Evolutionary conservation across 1,140 invertebrate species (phyloP).

Genomic region (Pollicipes pollicipes): DNA sequence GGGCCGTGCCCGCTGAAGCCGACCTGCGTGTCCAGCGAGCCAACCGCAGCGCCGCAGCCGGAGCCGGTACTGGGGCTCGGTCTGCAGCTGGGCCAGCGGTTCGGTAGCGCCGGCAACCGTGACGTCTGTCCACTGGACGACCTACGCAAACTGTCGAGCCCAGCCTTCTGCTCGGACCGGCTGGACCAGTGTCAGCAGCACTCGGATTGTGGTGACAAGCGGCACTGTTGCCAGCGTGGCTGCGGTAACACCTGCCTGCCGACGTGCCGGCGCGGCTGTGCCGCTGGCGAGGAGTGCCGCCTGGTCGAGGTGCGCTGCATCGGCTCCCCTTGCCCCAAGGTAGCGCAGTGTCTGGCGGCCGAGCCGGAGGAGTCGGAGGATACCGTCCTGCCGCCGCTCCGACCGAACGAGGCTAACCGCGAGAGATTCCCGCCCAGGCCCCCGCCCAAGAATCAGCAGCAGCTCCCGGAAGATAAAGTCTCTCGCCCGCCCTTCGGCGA

Average conservation of each 20-base stretch:
- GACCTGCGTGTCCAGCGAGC: neutral
- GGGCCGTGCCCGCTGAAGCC: neutral
- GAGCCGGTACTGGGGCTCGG: too few relatives aligned
- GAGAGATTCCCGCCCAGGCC: too few relatives aligned
- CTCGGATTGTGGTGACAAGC: neutral
- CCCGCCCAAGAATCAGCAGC: too few relatives aligned
- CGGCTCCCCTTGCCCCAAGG: neutral
- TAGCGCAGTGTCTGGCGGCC: neutral
- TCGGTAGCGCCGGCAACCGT: too few relatives aligned
- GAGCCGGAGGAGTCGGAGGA: neutral
- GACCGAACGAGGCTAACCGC: too few relatives aligned
- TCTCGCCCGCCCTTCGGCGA: too few relatives aligned
- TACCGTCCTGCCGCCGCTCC: too few relatives aligned
- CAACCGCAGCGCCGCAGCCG: neutral
- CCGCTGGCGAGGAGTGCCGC: neutral
- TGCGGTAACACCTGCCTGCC: neutral
- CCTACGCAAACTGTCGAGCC: neutral
- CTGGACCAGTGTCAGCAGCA: neutral
- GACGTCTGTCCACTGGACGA: neutral
- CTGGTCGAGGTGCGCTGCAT: neutral
- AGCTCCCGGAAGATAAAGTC: too few relatives aligned
- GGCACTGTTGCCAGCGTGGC: neutral
- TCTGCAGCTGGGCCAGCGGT: too few relatives aligned
- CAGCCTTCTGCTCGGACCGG: neutral
- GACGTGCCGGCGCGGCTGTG: neutral